These are phyloP conservation scores for Myotis yumanensis DNA, from an alignment of 2,113 vertebrate species.

Conservation along the genomic window DNA sequence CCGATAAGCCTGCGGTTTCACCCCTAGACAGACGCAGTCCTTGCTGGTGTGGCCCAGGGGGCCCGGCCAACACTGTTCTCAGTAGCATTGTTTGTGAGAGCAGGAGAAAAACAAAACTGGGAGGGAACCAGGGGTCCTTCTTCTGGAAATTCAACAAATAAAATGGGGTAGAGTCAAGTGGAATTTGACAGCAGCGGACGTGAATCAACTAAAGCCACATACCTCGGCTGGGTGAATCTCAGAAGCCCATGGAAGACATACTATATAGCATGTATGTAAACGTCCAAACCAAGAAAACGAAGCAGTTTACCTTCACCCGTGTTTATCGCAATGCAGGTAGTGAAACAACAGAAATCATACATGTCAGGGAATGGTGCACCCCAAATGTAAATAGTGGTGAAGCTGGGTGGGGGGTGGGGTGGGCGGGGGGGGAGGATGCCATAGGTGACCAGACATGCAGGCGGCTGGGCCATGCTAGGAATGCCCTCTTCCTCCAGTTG, in stretches of 20 bases:
- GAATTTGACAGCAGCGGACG: background rate
- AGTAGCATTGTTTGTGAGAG: background rate
- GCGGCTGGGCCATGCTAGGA: rapidly evolving
- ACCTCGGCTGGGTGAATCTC: background rate
- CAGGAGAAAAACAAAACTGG: background rate
- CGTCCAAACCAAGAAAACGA: background rate
- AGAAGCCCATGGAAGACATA: background rate
- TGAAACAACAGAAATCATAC: background rate
- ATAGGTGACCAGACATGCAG: background rate
- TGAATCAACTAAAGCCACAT: background rate
- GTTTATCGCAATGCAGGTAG: background rate
- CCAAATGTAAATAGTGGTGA: background rate
- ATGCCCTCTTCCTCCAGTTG: rapidly evolving
- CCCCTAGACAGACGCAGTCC: rapidly evolving
- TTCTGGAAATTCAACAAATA: background rate
- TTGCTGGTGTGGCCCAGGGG: no score
- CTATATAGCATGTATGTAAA: background rate
- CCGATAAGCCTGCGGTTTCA: background rate
- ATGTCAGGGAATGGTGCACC: background rate
- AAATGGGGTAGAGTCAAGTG: background rate
- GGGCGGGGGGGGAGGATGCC: no score
- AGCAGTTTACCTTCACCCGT: background rate
- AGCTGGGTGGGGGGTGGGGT: no score
- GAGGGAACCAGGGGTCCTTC: background rate
- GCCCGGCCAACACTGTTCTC: background rate